These are phyloP conservation scores for Bombus superbus DNA, from an alignment of 1,140 invertebrate genomes.

Conservation along the genomic window DNA sequence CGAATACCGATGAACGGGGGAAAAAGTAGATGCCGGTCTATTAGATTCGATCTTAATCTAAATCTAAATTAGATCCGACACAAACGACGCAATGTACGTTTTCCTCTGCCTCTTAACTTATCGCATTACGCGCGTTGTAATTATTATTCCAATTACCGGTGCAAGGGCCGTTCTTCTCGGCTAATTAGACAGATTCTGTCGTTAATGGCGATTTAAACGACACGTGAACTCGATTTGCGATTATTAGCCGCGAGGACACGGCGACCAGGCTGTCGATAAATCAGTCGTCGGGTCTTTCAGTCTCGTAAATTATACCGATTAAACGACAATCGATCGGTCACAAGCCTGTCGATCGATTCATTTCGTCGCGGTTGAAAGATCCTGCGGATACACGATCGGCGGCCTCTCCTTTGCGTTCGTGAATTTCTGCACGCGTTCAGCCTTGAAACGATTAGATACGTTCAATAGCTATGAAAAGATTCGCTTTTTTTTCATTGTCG, in stretches of 20 bases:
- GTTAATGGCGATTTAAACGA: constrained; percentile 35
- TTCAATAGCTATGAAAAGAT: not conserved
- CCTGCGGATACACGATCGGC: not conserved
- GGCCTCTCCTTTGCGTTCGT: not conserved
- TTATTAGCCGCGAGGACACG: constrained; percentile 30
- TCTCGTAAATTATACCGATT: constrained; percentile 53
- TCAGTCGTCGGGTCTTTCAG: constrained; percentile 3
- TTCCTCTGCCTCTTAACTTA: too few relatives aligned
- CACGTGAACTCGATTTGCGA: constrained; percentile 19
- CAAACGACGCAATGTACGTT: not conserved
- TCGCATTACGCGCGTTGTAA: too few relatives aligned
- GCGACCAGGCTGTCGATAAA: constrained; percentile 11
- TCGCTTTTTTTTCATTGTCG: not conserved
- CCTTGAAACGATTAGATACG: constrained; percentile 34
- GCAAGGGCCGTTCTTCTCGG: not conserved
- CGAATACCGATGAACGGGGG: not conserved
- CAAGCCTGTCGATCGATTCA: constrained; percentile 24
- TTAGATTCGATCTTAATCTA: not conserved
- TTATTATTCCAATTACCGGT: not conserved
- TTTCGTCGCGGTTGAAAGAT: constrained; percentile 48
- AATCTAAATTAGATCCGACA: not conserved
- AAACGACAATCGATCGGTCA: constrained; percentile 54
- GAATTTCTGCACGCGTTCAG: constrained; percentile 12
- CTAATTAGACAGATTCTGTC: constrained; percentile 9
- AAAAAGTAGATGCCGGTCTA: not conserved